These are phyloP conservation scores for Bostrychus sinensis DNA, from an alignment of 2,113 vertebrate species.

Conservation along the genomic window DNA sequence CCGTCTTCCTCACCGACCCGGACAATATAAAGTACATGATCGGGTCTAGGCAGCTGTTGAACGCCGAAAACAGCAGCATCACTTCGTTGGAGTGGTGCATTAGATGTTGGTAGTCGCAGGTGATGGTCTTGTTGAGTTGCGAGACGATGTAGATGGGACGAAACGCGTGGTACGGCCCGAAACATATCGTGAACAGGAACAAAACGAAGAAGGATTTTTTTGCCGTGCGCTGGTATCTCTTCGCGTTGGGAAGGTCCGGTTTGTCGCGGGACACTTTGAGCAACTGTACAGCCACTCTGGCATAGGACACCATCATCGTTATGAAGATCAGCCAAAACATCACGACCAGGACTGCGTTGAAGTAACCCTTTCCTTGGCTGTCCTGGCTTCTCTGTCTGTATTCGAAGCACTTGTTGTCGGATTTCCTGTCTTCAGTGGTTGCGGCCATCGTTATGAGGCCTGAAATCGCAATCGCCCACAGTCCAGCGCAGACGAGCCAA, in stretches of 20 bases:
- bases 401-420: constrained; percentile 80
- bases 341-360: constrained; percentile 80
- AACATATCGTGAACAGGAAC: constrained; percentile 90
- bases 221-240: constrained; percentile 81
- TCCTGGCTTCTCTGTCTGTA: constrained; percentile 74
- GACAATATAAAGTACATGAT: constrained; percentile 94
- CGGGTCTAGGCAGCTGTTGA: constrained; percentile 94
- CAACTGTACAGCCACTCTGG: constrained; percentile 84
- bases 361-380: constrained; percentile 77
- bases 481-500: constrained; percentile 73
- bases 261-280: constrained; percentile 80
- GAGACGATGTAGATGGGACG: constrained; percentile 85
- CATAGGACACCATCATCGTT: constrained; percentile 83
- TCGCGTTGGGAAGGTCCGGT: constrained; percentile 85
- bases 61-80: constrained; percentile 88
- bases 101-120: constrained; percentile 53
- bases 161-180: constrained; percentile 90
- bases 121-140: constrained; percentile 66
- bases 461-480: constrained; percentile 81
- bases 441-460: constrained; percentile 74
- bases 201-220: constrained; percentile 90
- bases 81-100: constrained; percentile 87
- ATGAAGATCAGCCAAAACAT: constrained; percentile 88
- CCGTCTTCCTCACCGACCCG: constrained; percentile 84
- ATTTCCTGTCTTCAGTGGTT: constrained; percentile 51